These are phyloP conservation scores for Physocephala rufipes DNA, from an alignment of 2,888 invertebrate genomes.

Conservation along the genomic window DNA sequence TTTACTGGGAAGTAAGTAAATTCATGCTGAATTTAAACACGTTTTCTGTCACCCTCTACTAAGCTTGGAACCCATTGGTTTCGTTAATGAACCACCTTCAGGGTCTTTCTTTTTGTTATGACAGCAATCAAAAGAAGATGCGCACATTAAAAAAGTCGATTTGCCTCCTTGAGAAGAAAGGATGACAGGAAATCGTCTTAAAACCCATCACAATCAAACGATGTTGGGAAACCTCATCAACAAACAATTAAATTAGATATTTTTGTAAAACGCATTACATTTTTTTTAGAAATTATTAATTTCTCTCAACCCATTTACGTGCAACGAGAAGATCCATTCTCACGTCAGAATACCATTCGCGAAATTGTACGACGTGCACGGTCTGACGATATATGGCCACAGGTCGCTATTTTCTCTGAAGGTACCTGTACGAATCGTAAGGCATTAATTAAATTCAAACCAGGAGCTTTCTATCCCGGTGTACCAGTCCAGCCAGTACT, in stretches of 20 bases:
- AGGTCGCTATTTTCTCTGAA: conserved; percentile 94
- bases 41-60: too few relatives aligned
- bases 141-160: too few relatives aligned
- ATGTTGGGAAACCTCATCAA: too few relatives aligned
- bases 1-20: conserved; percentile 86
- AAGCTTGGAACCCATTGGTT: too few relatives aligned
- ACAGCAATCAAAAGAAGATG: too few relatives aligned
- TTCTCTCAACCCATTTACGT: conserved; percentile 96
- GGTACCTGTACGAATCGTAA: conserved; percentile 96
- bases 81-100: too few relatives aligned
- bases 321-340: conserved; percentile 91
- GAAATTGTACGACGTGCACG: conserved; percentile 87
- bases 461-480: conserved; percentile 94
- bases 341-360: conserved; percentile 87
- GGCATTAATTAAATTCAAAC: conserved; percentile 88
- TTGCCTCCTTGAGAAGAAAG: too few relatives aligned
- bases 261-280: too few relatives aligned
- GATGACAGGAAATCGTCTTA: too few relatives aligned
- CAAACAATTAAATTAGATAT: too few relatives aligned
- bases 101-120: too few relatives aligned
- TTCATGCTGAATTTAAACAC: background rate
- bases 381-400: conserved; percentile 86
- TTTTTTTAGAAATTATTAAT: conserved; percentile 81
- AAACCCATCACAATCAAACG: too few relatives aligned
- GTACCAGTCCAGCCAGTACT: conserved; percentile 95